These are phyloP conservation scores for Aporophyla lueneburgensis DNA, from an alignment of 2,888 invertebrate genomes.

Conservation along the genomic window DNA sequence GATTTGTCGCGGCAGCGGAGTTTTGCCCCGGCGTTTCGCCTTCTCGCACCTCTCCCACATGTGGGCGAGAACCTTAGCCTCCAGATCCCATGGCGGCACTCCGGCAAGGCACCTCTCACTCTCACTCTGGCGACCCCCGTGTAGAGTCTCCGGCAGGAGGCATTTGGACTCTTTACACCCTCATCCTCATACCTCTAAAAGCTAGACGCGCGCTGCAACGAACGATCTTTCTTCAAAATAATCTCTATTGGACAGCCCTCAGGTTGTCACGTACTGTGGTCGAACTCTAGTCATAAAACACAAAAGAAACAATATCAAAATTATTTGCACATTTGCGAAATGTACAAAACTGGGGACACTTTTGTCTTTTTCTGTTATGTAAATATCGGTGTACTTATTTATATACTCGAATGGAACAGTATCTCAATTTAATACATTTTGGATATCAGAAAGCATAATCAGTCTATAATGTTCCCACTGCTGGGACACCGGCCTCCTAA, in stretches of 20 bases:
- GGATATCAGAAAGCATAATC: not conserved
- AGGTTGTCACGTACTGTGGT: not conserved
- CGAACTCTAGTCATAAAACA: not conserved
- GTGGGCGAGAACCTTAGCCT: too few species aligned
- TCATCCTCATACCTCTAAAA: too few species aligned
- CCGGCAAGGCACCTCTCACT: too few species aligned
- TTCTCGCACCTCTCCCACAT: too few species aligned
- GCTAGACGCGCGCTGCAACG: too few species aligned
- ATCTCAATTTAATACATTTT: not conserved
- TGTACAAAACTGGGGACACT: not conserved
- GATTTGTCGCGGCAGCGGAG: too few species aligned
- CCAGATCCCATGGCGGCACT: too few species aligned
- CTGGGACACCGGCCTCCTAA: too few species aligned
- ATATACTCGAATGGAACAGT: not conserved
- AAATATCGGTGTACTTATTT: not conserved
- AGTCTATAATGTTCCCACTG: not conserved
- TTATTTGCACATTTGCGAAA: not conserved
- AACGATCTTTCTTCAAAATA: not conserved
- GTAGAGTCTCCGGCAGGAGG: too few species aligned
- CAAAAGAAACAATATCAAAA: not conserved
- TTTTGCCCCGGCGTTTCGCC: too few species aligned
- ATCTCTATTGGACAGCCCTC: not conserved
- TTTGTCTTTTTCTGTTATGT: not conserved
- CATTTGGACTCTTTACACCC: too few species aligned
- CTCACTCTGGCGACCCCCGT: too few species aligned